Base-by-base conservation (phyloP, 2,113 vertebrate genomes). In the Sapayoa aenigma region DNA sequence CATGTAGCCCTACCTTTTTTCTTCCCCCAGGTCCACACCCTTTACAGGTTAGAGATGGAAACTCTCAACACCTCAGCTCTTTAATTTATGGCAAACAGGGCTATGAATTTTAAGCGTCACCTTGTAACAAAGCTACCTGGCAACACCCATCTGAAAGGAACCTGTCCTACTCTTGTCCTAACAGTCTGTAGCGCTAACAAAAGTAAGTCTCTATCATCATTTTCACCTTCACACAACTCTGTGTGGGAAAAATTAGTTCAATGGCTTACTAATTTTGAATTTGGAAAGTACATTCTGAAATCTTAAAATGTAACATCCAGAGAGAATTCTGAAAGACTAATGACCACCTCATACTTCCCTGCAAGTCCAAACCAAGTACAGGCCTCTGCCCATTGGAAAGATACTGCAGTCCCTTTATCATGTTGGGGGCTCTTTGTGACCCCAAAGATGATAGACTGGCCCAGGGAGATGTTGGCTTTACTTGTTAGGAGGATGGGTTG, bases 401-500 rank as follows among this genome's bases (percentile, higher is more conserved):
- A 67, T n/a, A 42, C 28, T 44, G 3, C 2, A 2, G 20, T 22
- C 33, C 31, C 59, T 44, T 60, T 17, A 66, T 31, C 12, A 13
- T 7, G 8, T 50, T 24, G 37, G 31, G 5, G 8, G 41, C 59
- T 17, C 12, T 80, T 47, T 27, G 14, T 14, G 41, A 14, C 41
- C 41, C 14, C 41, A 42, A 42, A 42, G 41, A 42, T 42, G 41
- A 42, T 14, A 42, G 14, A 42, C 11, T 42, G 9, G 6, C 16
- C 7, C 17, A 52, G 24, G 5, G 8, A 50, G 20, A 39, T 5
- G 9, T 5, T 35, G 3, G 46, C 28, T 30, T 44, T 35, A 28
- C 9, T 39, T 49, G 1, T 33, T 28, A 23, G 0, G 3, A 68
- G 14, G 18, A 83, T 2, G 4, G 9, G 46, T 0, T 62, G 24